Evolutionary conservation across 2,888 invertebrate species (phyloP), one percentile per base, ranked within the genome.

Genomic region (Lithosia quadra): DNA sequence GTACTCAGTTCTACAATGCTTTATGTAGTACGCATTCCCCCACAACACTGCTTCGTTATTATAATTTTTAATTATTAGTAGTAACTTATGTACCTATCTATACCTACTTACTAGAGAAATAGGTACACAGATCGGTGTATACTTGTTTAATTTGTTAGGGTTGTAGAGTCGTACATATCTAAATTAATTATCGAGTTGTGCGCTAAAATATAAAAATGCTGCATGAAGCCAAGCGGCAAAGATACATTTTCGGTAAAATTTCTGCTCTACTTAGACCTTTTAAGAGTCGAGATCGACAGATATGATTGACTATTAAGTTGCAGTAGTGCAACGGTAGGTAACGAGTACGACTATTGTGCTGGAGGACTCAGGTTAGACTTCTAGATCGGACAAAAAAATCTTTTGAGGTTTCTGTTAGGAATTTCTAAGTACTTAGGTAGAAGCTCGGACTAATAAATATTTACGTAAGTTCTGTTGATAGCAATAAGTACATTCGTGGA

Each of bases 1-100:
- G 88, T 89, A 90, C 90, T 92, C 92, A 92, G 91, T 91, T 93
- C 93, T 84, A 93, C 90, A 94, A 94, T 88, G 93, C 84, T 88
- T 78, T 91, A 94, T 84, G 92, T 92, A 88, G 88, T 90, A 87
- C 92, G 90, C 92, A 91, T 92, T 92, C 92, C 88, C 91, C 87
- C 87, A 87, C 88, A 87, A 84, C 86, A 85, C 81, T 83, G 84
- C 85, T 84, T 84, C 80, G 84, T 83, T 87, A 84, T 84, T 83
- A 75, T 86, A 81, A 77, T 82, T 84, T 84, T 83, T 86, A 85
- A 87, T 85, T 86, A 86, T 73, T 74, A 70, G 22, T 43, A 72
- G 28, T 64, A 18, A 68, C 56, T 21, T 68, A 56, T 21, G 13
- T 69, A 68, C 1, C 43, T 67, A 57, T 59, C 49, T 8, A 13